Evolutionary conservation across 2,888 invertebrate genomes (phyloP).

Genomic region (Nomada fabriciana): DNA sequence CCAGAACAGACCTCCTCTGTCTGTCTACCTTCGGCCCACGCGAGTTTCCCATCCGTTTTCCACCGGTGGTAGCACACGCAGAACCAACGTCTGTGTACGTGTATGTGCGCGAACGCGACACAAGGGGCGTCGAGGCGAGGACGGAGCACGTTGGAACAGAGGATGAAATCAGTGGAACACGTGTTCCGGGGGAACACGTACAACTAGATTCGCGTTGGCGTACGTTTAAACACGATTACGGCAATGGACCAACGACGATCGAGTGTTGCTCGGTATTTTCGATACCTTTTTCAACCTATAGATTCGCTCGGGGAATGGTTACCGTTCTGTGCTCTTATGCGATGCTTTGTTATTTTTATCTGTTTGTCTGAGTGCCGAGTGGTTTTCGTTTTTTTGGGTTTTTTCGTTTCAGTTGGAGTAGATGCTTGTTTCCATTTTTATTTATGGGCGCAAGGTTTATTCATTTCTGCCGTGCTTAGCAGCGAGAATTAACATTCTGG

Average conservation of each 20-base stretch:
- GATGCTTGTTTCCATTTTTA: no score
- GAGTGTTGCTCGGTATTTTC: slow-evolving; percentile 8
- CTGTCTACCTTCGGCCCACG: slow-evolving; percentile 41
- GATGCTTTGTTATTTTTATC: slow-evolving; percentile 6
- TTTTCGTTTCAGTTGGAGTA: no score
- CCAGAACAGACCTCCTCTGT: slow-evolving; percentile 57
- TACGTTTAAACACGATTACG: slow-evolving; percentile 79
- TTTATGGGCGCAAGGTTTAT: no score
- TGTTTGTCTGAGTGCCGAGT: no score
- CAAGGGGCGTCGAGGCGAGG: slow-evolving; percentile 24
- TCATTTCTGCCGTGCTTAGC: no score
- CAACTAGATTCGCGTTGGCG: slow-evolving; percentile 64
- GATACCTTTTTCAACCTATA: not conserved
- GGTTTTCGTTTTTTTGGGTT: no score
- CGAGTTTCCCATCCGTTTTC: slow-evolving; percentile 59
- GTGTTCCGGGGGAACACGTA: slow-evolving; percentile 63
- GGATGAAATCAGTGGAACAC: slow-evolving; percentile 77
- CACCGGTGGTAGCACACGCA: slow-evolving; percentile 47
- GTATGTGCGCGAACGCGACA: not conserved
- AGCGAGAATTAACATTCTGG: no score
- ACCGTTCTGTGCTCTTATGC: no score
- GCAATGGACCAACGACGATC: slow-evolving; percentile 65
- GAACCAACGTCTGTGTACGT: slow-evolving; percentile 2
- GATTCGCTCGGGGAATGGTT: not conserved
- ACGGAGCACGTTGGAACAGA: slow-evolving; percentile 43